These are phyloP conservation scores for Molothrus ater DNA, from an alignment of 2,797 vertebrate genomes.

Conservation along the genomic window DNA sequence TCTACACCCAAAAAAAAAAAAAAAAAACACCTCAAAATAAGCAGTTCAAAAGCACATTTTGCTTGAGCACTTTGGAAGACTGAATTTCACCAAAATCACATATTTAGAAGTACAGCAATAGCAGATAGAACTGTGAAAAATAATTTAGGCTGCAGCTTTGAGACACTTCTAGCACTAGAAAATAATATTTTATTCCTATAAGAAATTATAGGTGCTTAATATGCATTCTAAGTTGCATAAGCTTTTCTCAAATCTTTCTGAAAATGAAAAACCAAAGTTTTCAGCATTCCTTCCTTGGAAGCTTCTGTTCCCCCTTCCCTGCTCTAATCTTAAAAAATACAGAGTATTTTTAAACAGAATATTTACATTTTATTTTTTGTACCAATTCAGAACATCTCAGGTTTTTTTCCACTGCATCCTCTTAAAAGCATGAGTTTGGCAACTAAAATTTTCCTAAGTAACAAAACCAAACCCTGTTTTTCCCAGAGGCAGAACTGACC, in stretches of 20 bases:
- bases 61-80: neutral
- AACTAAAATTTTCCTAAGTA: neutral
- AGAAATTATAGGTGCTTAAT: neutral
- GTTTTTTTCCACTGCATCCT: neutral
- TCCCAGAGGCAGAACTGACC: neutral
- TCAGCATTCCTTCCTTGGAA: neutral
- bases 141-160: neutral
- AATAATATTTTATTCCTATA: neutral
- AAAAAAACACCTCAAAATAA: neutral
- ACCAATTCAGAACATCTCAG: neutral
- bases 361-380: neutral
- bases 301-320: neutral
- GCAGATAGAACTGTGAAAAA: neutral
- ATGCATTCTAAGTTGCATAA: neutral
- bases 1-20: neutral
- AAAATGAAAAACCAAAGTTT: neutral
- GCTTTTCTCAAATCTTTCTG: neutral
- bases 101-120: neutral
- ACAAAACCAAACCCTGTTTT: neutral
- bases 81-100: neutral
- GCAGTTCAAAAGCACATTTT: neutral
- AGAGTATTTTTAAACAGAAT: neutral
- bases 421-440: neutral
- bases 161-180: neutral
- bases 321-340: neutral